These are phyloP conservation scores for Chionis minor DNA, from an alignment of 2,113 vertebrate species.

Conservation along the genomic window DNA sequence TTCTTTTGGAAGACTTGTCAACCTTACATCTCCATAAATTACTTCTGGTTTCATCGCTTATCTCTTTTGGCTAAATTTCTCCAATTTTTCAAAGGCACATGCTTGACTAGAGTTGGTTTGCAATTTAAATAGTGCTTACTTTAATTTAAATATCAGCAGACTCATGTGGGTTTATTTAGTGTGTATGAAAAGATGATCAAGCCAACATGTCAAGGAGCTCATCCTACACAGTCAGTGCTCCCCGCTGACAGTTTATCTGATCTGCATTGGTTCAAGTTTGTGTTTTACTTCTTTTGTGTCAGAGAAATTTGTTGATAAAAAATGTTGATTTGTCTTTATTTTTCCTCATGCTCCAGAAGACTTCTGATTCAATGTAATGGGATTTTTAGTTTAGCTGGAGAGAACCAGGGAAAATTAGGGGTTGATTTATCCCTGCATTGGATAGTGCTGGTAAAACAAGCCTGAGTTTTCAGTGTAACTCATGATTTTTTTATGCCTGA, in stretches of 20 bases:
- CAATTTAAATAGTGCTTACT: conserved; percentile 14
- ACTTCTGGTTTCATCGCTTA: neutral
- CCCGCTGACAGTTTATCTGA: neutral
- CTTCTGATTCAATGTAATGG: neutral
- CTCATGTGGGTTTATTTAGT: conserved; percentile 4
- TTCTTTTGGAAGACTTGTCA: conserved; percentile 11
- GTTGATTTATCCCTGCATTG: neutral
- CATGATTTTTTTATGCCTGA: neutral
- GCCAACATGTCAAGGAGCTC: neutral
- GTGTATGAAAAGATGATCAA: neutral
- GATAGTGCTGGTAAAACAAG: neutral
- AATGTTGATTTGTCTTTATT: neutral
- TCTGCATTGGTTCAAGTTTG: neutral
- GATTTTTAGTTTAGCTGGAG: neutral
- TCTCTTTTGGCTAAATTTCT: neutral
- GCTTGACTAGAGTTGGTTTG: neutral
- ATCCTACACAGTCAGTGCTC: neutral
- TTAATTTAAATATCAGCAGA: conserved; percentile 1
- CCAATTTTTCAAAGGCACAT: neutral
- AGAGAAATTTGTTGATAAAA: neutral
- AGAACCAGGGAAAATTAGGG: neutral
- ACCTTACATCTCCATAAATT: neutral
- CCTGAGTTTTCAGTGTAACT: neutral
- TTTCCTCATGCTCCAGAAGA: neutral
- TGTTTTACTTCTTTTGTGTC: neutral